A percentile compares a stretch with the other conserved stretches of the same genome.
These are phyloP conservation scores for Drosophila mimica DNA, from an alignment of 2,888 invertebrate species.

Conservation along the genomic window DNA sequence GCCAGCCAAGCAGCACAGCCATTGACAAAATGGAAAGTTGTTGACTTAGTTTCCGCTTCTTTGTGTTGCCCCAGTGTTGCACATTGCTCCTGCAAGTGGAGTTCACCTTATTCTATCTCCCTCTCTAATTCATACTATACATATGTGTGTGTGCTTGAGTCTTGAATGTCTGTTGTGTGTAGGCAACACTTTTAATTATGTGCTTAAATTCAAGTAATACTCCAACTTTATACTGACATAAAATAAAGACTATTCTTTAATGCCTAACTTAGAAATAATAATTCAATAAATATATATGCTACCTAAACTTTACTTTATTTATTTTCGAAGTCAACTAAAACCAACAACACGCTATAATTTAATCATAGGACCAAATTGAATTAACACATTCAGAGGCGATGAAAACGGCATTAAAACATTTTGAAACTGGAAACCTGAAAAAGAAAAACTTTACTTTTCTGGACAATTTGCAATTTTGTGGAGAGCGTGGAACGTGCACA, in stretches of 20 bases:
- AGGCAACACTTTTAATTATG: conserved; percentile 65
- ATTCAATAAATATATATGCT: neutral
- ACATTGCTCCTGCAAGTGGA: neutral
- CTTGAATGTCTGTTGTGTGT: conserved; percentile 10
- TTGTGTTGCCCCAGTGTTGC: conserved; percentile 34
- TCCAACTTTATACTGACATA: neutral
- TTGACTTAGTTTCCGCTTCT: conserved; percentile 72
- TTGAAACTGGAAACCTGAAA: conserved; percentile 4
- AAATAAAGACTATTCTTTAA: conserved; percentile 20
- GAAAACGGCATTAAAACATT: neutral
- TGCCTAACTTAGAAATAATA: neutral
- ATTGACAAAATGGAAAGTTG: conserved; percentile 79
- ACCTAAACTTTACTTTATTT: neutral
- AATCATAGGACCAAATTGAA: conserved; percentile 27
- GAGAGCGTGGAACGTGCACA: conserved; percentile 20
- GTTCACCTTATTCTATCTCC: neutral
- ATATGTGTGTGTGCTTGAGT: conserved; percentile 13
- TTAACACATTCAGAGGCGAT: conserved; percentile 14
- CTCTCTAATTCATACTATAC: no score
- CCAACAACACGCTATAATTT: neutral
- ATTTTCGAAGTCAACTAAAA: neutral
- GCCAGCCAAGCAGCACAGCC: conserved; percentile 44
- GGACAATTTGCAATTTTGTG: neutral
- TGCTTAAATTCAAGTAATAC: conserved; percentile 24
- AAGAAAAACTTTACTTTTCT: neutral